Percentiles rank a stretch among this genome's conserved stretches.
These are phyloP conservation scores for Caenorhabditis japonica DNA, from an alignment of 2,888 invertebrate species.

Conservation along the genomic window DNA sequence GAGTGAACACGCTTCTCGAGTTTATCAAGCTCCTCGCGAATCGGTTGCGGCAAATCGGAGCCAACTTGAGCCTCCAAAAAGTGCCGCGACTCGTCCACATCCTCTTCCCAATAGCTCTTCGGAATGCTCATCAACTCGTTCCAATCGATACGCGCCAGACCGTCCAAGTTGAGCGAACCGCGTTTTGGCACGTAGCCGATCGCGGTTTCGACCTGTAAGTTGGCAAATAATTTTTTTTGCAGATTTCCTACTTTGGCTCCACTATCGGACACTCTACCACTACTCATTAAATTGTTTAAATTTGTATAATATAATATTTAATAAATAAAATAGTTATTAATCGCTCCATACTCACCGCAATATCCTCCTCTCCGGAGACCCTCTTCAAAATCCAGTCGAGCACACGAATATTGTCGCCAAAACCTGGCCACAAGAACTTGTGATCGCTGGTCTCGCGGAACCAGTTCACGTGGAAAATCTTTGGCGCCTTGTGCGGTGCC, in stretches of 20 bases:
- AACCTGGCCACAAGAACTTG: slow-evolving; percentile 96
- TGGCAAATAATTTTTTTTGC: background rate
- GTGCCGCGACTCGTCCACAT: slow-evolving; percentile 85
- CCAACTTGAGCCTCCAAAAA: slow-evolving; percentile 89
- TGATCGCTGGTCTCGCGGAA: slow-evolving; percentile 85
- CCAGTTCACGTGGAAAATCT: slow-evolving; percentile 99
- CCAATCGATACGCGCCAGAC: slow-evolving; percentile 84
- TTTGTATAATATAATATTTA: no score
- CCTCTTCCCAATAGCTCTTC: slow-evolving; percentile 91
- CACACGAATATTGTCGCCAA: slow-evolving; percentile 95
- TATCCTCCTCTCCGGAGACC: slow-evolving; percentile 82
- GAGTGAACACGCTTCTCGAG: slow-evolving; percentile 74
- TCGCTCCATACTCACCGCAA: slow-evolving; percentile 67
- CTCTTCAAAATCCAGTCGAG: slow-evolving; percentile 92
- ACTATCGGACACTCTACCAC: no score
- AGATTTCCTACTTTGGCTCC: no score
- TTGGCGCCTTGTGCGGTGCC: slow-evolving; percentile 83
- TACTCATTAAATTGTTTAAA: no score
- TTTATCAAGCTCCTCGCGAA: slow-evolving; percentile 73
- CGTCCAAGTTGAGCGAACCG: slow-evolving; percentile 84
- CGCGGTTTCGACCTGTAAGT: slow-evolving; percentile 81
- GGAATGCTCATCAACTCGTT: slow-evolving; percentile 89
- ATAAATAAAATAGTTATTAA: no score
- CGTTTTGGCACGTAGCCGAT: slow-evolving; percentile 64
- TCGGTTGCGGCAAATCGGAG: slow-evolving; percentile 73